Evolutionary conservation across 2,888 invertebrate species (phyloP).

Genomic region (Mimas tiliae): DNA sequence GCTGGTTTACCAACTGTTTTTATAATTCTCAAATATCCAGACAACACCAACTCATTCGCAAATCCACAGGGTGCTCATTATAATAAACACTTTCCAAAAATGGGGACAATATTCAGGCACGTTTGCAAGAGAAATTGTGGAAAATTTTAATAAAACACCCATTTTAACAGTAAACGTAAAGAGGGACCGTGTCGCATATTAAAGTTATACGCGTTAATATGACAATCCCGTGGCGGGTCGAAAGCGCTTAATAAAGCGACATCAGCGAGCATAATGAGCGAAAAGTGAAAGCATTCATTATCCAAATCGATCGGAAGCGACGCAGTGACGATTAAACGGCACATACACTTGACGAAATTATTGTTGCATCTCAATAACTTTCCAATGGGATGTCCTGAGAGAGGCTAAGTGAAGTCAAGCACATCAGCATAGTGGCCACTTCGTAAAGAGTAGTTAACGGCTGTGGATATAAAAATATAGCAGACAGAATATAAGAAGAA

Average conservation of each 20-base stretch:
- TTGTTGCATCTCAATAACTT: constrained; percentile 3
- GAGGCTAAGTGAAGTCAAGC: background rate
- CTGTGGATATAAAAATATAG: too few species aligned
- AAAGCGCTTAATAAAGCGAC: constrained; percentile 46
- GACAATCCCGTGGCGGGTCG: constrained; percentile 50
- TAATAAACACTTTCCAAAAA: background rate
- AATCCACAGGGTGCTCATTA: background rate
- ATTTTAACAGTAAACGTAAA: constrained; percentile 20
- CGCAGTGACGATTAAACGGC: constrained; percentile 67
- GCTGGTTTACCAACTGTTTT: too few species aligned
- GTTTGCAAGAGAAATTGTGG: constrained; percentile 8
- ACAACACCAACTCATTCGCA: too few species aligned
- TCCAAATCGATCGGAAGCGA: constrained; percentile 69
- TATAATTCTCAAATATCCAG: background rate
- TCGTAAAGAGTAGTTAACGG: background rate
- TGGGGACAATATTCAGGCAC: background rate
- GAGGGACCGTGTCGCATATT: constrained; percentile 4
- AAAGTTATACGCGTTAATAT: constrained; percentile 36
- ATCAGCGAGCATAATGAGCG: constrained; percentile 63
- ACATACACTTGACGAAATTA: constrained; percentile 26
- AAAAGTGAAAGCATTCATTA: constrained; percentile 79
- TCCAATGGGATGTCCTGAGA: constrained; percentile 24
- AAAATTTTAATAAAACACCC: constrained; percentile 15
- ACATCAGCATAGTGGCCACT: background rate
- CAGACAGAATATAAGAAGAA: too few species aligned